phyloP scores from a whole-genome alignment of 2,888 invertebrate species.

The Megamerina dolium region DNA sequence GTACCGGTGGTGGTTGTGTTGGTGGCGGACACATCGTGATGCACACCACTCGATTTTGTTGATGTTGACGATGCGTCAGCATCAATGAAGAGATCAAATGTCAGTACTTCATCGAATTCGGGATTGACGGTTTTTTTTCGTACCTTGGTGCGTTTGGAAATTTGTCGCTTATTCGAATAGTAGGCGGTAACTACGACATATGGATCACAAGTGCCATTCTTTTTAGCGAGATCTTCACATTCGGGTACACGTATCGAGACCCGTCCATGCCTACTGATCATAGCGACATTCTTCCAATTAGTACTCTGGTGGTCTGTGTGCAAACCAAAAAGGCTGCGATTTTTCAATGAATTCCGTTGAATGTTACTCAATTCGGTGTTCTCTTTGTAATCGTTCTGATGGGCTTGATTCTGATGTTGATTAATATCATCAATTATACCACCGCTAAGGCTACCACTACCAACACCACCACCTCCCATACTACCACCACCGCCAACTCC shows the following conservation, averaged over 20 bases:
- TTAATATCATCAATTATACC: slow-evolving; percentile 14
- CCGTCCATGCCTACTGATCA: slow-evolving; percentile 31
- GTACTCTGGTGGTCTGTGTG: slow-evolving; percentile 26
- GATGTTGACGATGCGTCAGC: slow-evolving; percentile 45
- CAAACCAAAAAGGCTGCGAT: slow-evolving; percentile 27
- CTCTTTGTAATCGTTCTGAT: slow-evolving; percentile 46
- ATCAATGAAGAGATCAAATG: slow-evolving; percentile 64
- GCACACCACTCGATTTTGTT: slow-evolving; percentile 9
- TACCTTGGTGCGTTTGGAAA: slow-evolving; percentile 75
- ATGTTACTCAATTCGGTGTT: slow-evolving; percentile 44
- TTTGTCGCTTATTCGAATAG: slow-evolving; percentile 74
- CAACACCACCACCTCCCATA: too few relatives aligned
- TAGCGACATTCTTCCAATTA: slow-evolving; percentile 30
- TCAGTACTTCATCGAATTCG: slow-evolving; percentile 80
- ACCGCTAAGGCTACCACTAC: too few relatives aligned
- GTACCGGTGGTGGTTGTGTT: slow-evolving; percentile 28
- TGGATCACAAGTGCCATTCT: slow-evolving; percentile 87
- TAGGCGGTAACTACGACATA: slow-evolving; percentile 75
- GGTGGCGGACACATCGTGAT: slow-evolving; percentile 23
- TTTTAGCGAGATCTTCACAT: slow-evolving; percentile 81
- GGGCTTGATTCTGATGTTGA: slow-evolving; percentile 30
- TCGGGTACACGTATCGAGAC: slow-evolving; percentile 67
- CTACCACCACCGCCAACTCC: too few relatives aligned
- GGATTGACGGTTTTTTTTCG: slow-evolving; percentile 88
- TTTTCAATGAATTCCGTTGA: slow-evolving; percentile 32